phyloP scores from a whole-genome alignment of 2,888 invertebrate genomes.

The Cephus runcator region DNA sequence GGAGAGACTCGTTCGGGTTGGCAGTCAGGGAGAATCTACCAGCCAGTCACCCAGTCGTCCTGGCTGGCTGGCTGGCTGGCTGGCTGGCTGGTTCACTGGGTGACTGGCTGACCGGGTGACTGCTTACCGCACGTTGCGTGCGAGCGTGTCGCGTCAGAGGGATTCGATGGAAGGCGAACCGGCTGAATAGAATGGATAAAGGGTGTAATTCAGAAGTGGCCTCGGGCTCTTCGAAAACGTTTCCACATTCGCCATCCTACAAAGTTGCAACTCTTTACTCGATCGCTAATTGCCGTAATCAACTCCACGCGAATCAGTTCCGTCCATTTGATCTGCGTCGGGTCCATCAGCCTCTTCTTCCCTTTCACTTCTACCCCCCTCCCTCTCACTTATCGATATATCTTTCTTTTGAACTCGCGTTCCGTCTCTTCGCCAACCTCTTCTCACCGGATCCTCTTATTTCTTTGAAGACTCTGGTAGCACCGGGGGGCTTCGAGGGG shows the following conservation, averaged over 20 bases:
- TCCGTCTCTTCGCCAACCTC: neutral
- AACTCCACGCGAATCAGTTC: constrained; percentile 36
- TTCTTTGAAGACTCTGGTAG: neutral
- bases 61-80: neutral
- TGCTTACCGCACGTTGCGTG: neutral
- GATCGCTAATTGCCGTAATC: constrained; percentile 43
- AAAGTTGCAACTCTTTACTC: constrained; percentile 10
- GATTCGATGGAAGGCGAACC: neutral
- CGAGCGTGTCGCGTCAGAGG: neutral
- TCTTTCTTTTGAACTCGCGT: neutral
- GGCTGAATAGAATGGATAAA: neutral
- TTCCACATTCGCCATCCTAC: constrained; percentile 35
- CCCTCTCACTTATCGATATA: neutral
- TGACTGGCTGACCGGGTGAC: neutral
- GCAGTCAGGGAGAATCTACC: neutral
- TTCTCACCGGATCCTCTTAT: neutral
- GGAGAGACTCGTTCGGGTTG: neutral
- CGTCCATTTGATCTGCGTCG: neutral
- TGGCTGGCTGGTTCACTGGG: too few relatives aligned
- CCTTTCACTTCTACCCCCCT: neutral
- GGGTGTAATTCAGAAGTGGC: constrained; percentile 17
- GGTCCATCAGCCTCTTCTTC: neutral
- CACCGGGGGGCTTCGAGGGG: neutral
- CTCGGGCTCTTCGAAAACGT: constrained; percentile 40
- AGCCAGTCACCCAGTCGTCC: neutral